Evolutionary conservation across 2,797 vertebrate species (phyloP).

Genomic region (Vespertilio murinus): DNA sequence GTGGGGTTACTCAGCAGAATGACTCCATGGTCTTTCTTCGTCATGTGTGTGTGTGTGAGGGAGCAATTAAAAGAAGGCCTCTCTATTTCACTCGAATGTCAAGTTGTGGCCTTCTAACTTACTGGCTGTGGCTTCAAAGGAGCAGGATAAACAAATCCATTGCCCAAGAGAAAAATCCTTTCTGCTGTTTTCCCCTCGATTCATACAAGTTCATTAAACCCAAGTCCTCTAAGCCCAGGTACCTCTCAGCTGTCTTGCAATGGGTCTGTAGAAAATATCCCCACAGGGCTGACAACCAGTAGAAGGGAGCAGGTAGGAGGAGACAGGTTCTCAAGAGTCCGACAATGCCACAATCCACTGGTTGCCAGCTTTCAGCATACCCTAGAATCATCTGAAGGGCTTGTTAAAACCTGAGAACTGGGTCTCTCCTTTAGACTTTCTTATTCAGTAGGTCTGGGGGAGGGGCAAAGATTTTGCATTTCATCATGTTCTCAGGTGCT

Average conservation of each 20-base stretch:
- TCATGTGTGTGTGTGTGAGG: background rate
- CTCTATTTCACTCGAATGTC: constrained; percentile 24
- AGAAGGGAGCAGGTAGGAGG: background rate
- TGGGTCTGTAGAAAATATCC: background rate
- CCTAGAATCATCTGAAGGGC: background rate
- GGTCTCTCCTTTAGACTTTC: background rate
- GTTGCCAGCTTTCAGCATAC: background rate
- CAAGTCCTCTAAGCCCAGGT: background rate
- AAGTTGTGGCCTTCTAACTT: background rate
- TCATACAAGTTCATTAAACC: constrained; percentile 20
- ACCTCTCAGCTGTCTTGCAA: background rate
- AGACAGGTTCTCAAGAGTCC: background rate
- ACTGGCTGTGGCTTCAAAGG: constrained; percentile 54
- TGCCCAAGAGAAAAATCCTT: background rate
- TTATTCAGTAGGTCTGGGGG: background rate
- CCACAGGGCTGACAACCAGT: background rate
- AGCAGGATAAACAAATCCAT: constrained; percentile 43
- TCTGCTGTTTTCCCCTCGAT: background rate
- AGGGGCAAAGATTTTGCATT: background rate
- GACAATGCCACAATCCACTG: background rate
- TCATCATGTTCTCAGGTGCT: background rate
- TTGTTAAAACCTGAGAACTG: background rate
- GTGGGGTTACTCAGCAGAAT: background rate
- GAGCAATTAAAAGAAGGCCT: background rate
- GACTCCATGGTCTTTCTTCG: background rate